phyloP scores from a whole-genome alignment of 2,888 invertebrate genomes.

The Anagyrus pseudococci region DNA sequence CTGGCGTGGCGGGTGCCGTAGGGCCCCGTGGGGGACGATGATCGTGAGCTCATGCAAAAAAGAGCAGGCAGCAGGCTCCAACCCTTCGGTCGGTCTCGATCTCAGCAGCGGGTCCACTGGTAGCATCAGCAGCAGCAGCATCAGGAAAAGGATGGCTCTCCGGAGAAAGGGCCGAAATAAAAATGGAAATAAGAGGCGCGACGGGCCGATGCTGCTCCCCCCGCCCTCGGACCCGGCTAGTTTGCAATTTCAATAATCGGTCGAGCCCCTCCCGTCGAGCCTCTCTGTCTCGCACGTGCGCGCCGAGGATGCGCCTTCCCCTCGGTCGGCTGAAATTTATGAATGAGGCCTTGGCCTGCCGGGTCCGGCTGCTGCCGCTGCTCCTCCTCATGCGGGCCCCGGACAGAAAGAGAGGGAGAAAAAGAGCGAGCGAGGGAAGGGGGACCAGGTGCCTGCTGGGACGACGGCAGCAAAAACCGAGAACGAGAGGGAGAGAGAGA shows the following conservation, averaged over 20 bases:
- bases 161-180: slow-evolving; percentile 19
- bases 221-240: no score
- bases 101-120: no score
- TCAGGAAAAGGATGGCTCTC: background rate
- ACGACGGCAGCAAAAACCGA: background rate
- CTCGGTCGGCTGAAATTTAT: slow-evolving; percentile 38
- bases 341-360: slow-evolving; percentile 27
- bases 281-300: slow-evolving; percentile 5
- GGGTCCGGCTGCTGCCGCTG: slow-evolving; percentile 1
- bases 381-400: background rate
- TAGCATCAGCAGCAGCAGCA: no score
- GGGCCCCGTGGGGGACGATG: no score
- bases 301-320: background rate
- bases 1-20: no score
- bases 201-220: no score
- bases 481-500: background rate
- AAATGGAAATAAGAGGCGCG: slow-evolving; percentile 8
- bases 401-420: no score
- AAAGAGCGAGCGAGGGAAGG: no score
- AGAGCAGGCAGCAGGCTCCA: no score
- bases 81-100: no score
- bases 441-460: background rate
- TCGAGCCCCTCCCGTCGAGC: slow-evolving; percentile 5
- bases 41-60: no score
- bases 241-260: slow-evolving; percentile 41